Percentiles rank a stretch among this genome's conserved stretches.
phyloP scores from a whole-genome alignment of 2,888 invertebrate species.

The Conops quadrifasciatus region DNA sequence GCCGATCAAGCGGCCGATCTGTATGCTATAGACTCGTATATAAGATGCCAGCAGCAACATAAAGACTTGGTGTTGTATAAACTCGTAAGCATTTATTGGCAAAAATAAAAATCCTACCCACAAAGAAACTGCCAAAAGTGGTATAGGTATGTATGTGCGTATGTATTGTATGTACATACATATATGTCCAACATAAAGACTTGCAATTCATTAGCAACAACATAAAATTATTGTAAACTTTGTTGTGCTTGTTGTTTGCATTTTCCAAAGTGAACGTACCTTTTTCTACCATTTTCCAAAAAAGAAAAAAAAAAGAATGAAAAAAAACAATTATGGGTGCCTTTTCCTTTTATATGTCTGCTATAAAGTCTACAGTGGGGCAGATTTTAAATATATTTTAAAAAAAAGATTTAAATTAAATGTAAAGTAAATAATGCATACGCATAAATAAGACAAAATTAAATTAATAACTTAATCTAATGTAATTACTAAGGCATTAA shows the following conservation, averaged over 20 bases:
- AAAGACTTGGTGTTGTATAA: neutral
- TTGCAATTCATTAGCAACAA: conserved; percentile 1
- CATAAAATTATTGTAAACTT: neutral
- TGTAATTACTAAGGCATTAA: no score
- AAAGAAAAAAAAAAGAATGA: neutral
- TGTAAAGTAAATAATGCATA: no score
- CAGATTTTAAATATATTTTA: no score
- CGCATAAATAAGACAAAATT: no score
- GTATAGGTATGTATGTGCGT: neutral
- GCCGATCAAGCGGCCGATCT: neutral
- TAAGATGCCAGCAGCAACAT: neutral
- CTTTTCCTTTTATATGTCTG: conserved; percentile 4
- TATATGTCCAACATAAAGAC: neutral
- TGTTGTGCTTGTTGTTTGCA: neutral
- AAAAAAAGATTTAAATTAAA: no score
- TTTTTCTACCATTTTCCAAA: neutral
- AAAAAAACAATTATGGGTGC: neutral
- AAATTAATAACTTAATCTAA: no score
- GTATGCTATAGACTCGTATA: neutral
- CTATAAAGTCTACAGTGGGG: neutral
- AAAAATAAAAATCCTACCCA: neutral
- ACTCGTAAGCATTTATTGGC: neutral
- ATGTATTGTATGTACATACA: neutral
- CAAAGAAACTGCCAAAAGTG: neutral
- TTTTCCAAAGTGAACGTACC: conserved; percentile 23